phyloP scores from a whole-genome alignment of 2,888 invertebrate species.

The Mesorhabditis spiculigera region DNA sequence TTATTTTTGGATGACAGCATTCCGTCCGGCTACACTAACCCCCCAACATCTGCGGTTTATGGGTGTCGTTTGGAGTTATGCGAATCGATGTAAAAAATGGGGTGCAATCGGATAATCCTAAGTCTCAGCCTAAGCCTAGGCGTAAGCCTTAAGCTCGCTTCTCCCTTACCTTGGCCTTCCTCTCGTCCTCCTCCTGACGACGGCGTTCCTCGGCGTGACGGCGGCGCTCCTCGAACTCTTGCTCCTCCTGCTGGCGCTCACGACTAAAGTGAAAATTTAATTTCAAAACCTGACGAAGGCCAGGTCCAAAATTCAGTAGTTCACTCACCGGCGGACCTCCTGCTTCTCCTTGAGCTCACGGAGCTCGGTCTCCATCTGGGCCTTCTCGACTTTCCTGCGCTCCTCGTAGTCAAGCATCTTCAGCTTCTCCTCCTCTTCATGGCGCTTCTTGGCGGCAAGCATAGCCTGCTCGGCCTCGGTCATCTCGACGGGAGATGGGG shows the following conservation, averaged over 20 bases:
- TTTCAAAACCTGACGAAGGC: no score
- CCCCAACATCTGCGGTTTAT: no score
- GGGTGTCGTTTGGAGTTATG: no score
- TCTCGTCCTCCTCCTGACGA: conserved; percentile 38
- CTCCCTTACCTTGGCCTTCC: neutral
- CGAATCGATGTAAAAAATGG: neutral
- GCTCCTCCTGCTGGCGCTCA: conserved; percentile 52
- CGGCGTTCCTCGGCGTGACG: conserved; percentile 52
- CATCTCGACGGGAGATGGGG: conserved; percentile 50
- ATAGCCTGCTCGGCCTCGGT: conserved; percentile 57
- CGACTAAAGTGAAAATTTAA: neutral
- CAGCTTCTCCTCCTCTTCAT: conserved; percentile 57
- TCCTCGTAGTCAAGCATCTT: conserved; percentile 52
- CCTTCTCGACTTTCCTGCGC: conserved; percentile 74
- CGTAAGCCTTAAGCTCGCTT: no score
- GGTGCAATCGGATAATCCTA: no score
- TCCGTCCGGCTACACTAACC: no score
- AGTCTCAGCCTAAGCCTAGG: no score
- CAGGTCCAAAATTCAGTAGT: neutral
- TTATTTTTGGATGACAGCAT: no score
- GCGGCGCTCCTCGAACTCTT: conserved; percentile 46
- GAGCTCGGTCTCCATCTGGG: conserved; percentile 91
- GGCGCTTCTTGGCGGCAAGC: conserved; percentile 58
- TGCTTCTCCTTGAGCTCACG: conserved; percentile 94
- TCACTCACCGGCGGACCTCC: conserved; percentile 63